Base-by-base conservation (phyloP, 2,888 invertebrate genomes). In the Petrophora chlorosata region DNA sequence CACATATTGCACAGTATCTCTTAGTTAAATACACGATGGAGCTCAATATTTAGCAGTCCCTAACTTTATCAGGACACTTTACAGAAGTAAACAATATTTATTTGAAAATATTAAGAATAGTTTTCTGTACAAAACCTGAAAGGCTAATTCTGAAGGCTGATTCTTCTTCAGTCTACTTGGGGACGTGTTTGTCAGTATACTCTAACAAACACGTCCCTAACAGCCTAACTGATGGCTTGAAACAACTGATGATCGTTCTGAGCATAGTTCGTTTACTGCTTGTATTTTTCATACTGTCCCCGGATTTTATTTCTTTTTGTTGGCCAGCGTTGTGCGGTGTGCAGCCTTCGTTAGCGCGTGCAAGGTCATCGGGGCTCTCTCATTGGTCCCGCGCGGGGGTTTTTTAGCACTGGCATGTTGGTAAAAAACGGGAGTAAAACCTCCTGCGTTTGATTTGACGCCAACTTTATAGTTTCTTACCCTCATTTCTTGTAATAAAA, bases 311-410 rank as follows among this genome's bases (percentile, higher is more conserved):
- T 79, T 78, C 73, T 76, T 85, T 81, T 85, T 84, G 75, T 79
- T 71, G 62, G 62, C 67, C 73, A 74, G 73, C 79, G 82, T 77
- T 81, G 76, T 82, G 76, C 64, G 79, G 79, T 67, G 73, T 70
- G 76, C 77, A 86, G 85, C 86, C 88, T 88, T 88, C 88, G 85
- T 85, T 85, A 84, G 82, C 79, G 74, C 68, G 76, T 70, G 77
- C 88, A 88, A 88, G 88, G 88, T 85, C 86, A 86, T 62, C 63
- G 59, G 63, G 63, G 70, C 72, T 73, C 70, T 72, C 66, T 64
- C 63, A 65, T 67, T 59, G 61, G 63, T 61, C 53, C 52, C 45
- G 63, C 50, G 56, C 56, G 53, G 45, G 51, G 55, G 59, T 68
- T 71, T 73, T 67, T 63, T 65, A 48, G 40, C 38, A 29, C 47